Evolutionary conservation across 2,888 invertebrate species (phyloP), one percentile per base, ranked within the genome.

Genomic region (Drosophila macrospina): DNA sequence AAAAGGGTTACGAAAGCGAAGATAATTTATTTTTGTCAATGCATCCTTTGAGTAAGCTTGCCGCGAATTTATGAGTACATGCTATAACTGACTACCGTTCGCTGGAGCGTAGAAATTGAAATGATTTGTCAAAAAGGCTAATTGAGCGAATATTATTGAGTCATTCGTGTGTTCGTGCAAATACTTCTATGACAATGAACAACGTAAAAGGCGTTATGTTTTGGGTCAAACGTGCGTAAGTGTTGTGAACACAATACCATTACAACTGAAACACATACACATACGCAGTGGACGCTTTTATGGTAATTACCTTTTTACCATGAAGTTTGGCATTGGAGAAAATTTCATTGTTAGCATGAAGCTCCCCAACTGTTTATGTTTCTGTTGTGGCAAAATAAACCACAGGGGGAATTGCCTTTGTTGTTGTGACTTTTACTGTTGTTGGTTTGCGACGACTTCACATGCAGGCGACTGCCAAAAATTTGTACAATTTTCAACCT

Each of bases 281-380:
- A 37, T 37, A 32, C 48, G 11, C 37, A n/a, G n/a, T 56, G 52
- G 41, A 67, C 71, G 78, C 72, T 81, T 80, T 86, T 71, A 81
- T 71, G 81, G 69, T 80, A 86, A 82, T 82, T 86, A 84, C 67
- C 65, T 84, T 80, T 60, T 69, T 66, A 71, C 80, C 80, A 73
- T 69, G 80, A 63, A 67, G 76, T 66, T 66, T 86, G 80, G 76
- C 83, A 72, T 76, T 83, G 65, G 50, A 61, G 69, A 62, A 63
- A 80, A 86, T 76, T 83, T 83, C 73, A 83, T 83, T 83, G 84
- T 80, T 80, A 70, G 66, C 73, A 73, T 61, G 79, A 69, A 84
- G 71, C 85, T 64, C 64, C 55, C 54, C 75, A 52, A 64, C 51
- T 42, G 55, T 73, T 73, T 52, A 50, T 73, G 50, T 54, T 36